These are phyloP conservation scores for Murina feae DNA, from an alignment of 2,113 vertebrate genomes.

Conservation along the genomic window DNA sequence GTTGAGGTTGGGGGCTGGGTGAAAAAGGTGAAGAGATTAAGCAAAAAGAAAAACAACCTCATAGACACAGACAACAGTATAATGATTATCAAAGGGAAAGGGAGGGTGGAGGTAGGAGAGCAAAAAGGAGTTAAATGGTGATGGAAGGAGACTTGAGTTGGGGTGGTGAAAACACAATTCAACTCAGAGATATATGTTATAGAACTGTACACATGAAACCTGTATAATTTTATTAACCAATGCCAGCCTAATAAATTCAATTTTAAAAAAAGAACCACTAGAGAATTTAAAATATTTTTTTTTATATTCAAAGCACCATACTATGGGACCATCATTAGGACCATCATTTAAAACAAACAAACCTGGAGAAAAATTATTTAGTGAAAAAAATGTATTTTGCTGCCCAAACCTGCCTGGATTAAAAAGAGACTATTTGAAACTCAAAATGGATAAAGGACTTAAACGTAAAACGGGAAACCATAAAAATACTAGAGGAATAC, in stretches of 20 bases:
- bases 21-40: not conserved
- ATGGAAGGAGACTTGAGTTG: not conserved
- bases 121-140: not conserved
- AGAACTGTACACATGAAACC: not conserved
- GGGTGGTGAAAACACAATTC: not conserved
- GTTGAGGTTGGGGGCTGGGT: not conserved
- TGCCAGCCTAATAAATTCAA: not conserved
- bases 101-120: not conserved
- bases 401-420: not conserved
- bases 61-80: not conserved
- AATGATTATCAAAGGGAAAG: not conserved
- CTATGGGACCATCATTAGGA: not conserved
- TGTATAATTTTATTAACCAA: not conserved
- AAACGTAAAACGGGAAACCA: too few relatives aligned
- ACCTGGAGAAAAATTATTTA: not conserved
- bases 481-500: too few relatives aligned
- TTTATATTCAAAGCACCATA: not conserved
- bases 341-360: not conserved
- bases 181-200: not conserved
- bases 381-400: not conserved
- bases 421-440: too few relatives aligned
- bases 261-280: not conserved
- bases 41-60: not conserved
- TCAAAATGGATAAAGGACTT: too few relatives aligned
- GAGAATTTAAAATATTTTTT: not conserved